Evolutionary conservation across 2,888 invertebrate species (phyloP), one percentile per base, ranked within the genome.

Genomic region (Heliconius ethilla): DNA sequence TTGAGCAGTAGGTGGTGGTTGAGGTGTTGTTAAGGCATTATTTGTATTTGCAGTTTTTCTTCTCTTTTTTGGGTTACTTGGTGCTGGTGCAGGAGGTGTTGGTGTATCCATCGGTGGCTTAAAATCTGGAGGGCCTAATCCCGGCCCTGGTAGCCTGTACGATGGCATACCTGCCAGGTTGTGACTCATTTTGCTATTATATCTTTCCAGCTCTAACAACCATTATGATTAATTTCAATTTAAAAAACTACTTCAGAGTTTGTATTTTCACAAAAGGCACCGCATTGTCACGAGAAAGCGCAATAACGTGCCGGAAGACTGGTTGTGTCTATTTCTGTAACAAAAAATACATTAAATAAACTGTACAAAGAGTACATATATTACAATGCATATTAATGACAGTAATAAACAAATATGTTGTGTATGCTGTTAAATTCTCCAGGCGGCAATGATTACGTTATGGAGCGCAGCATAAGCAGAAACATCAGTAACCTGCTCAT

Each of bases 41-140:
- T 96, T 96, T 69, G 96, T 96, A 90, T 96, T 97, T 81, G 96
- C 95, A 85, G 97, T 97, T 95, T 98, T 96, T 91, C 97, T 95
- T 86, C 98, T 96, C 92, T 98, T 98, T 91, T 98, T 98, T 45
- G 98, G 97, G 93, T 97, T 97, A 83, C 97, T 96, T 83, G 97
- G 97, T 82, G 97, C 97, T 84, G 97, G 96, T 78, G 96, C 96
- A 74, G 97, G 96, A n/a, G 95, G 96, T 79, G 95, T 95, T 66
- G 96, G 95, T 80, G 95, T 95, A 87, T 96, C 96, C 95, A 96
- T 95, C 78, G 96, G 96, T 81, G 96, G 96, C 87, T 97, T 97
- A 85, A 96, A 97, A 91, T 97, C 96, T 81, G 96, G 96, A 85
- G 96, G 96, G 85, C 96, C 96, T 87, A 96, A 92, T 84, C 95